These are phyloP conservation scores for Osmoderma eremita DNA, from an alignment of 2,888 invertebrate species.

Conservation along the genomic window DNA sequence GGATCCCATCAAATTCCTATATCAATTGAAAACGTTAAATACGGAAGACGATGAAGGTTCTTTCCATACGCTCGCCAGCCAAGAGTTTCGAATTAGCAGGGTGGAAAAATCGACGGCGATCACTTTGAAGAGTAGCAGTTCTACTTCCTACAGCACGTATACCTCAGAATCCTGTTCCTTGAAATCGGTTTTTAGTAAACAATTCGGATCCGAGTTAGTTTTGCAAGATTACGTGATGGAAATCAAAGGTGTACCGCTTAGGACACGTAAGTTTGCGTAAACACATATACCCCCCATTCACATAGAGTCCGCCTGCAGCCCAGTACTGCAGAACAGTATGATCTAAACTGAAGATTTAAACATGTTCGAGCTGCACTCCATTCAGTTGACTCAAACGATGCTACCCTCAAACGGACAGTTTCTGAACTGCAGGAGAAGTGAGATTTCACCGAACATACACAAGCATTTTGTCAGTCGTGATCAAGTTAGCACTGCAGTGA, in stretches of 20 bases:
- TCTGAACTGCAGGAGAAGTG: no score
- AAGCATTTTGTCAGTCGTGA: no score
- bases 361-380: no score
- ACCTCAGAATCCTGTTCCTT: neutral
- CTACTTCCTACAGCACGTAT: neutral
- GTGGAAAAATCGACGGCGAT: neutral
- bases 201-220: conserved; percentile 43
- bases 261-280: conserved; percentile 54
- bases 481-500: no score
- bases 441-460: no score
- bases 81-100: neutral
- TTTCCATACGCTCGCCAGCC: neutral
- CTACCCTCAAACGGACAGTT: no score
- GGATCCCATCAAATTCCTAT: no score
- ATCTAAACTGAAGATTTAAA: no score
- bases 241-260: conserved; percentile 48
- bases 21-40: neutral
- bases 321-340: no score
- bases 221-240: conserved; percentile 49
- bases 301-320: no score
- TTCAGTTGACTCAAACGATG: no score
- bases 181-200: conserved; percentile 1
- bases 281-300: no score
- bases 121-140: neutral
- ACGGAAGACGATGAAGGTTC: neutral